phyloP scores from a whole-genome alignment of 2,113 vertebrate species.

The Eulemur rufifrons region DNA sequence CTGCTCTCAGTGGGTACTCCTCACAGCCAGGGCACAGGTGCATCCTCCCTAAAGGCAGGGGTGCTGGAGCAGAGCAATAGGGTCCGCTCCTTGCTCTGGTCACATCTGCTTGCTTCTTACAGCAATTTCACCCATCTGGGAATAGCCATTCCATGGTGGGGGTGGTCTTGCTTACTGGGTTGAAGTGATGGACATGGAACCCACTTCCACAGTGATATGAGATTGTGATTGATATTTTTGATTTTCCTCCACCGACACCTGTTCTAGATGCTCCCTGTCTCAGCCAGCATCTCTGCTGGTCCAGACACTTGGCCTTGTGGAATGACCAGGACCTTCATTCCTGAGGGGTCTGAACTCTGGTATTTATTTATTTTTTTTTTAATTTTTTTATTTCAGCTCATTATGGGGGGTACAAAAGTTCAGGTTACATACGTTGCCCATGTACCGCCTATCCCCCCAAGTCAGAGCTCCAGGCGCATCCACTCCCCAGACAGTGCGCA shows the following conservation, averaged over 20 bases:
- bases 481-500: too few relatives aligned
- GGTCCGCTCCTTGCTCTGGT: neutral
- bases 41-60: too few relatives aligned
- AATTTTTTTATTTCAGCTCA: too few relatives aligned
- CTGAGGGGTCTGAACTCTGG: neutral
- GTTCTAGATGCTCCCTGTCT: neutral
- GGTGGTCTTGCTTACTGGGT: neutral
- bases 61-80: neutral
- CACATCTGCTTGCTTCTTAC: neutral
- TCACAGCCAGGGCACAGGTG: neutral
- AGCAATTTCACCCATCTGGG: neutral
- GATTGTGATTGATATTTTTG: neutral
- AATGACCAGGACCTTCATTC: neutral
- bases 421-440: too few relatives aligned
- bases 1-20: neutral
- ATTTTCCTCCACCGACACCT: neutral
- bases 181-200: neutral
- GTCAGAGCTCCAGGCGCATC: too few relatives aligned
- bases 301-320: neutral
- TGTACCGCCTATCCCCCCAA: too few relatives aligned
- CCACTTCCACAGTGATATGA: neutral
- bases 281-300: neutral
- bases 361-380: neutral
- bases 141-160: neutral
- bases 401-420: too few relatives aligned